Conservation (phyloP, 2,888 invertebrate genomes). For the Eudasyphora cyanicolor region DNA sequence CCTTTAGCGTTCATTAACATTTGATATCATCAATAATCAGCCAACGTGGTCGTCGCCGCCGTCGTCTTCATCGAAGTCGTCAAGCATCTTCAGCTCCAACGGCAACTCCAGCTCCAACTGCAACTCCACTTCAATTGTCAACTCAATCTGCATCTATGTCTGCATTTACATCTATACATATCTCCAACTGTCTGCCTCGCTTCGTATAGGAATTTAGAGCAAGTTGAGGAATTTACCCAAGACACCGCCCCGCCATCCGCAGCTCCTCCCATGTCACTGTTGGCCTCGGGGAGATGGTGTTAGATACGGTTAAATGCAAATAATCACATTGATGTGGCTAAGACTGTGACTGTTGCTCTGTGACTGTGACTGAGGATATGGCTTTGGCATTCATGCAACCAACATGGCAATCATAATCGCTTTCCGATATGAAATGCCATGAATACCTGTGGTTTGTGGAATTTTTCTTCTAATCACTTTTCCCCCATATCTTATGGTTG, state of each 20-base stretch:
- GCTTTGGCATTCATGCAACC: conserved; percentile 30
- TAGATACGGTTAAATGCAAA: conserved; percentile 42
- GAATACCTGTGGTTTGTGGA: conserved; percentile 73
- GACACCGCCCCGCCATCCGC: background rate
- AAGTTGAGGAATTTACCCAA: conserved; percentile 35
- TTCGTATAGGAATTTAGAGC: conserved; percentile 59
- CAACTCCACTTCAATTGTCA: background rate
- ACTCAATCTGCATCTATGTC: background rate
- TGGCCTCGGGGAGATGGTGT: conserved; percentile 27
- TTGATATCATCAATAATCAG: conserved; percentile 56
- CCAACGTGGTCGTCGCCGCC: background rate
- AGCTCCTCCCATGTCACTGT: background rate
- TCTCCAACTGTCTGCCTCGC: conserved; percentile 1
- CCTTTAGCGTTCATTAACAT: conserved; percentile 58
- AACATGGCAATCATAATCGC: too few relatives aligned
- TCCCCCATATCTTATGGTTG: conserved; percentile 26
- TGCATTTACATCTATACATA: background rate
- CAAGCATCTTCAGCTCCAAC: background rate
- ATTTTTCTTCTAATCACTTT: conserved; percentile 58
- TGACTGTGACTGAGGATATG: too few relatives aligned
- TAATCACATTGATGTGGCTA: conserved; percentile 46
- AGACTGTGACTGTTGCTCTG: too few relatives aligned
- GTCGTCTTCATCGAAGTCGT: background rate
- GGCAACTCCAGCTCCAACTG: background rate
- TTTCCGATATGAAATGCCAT: conserved; percentile 38